A percentile compares a stretch with the other conserved stretches of the same genome.
Evolutionary conservation across 2,888 invertebrate species (phyloP).

Genomic region (Cepaea hortensis): DNA sequence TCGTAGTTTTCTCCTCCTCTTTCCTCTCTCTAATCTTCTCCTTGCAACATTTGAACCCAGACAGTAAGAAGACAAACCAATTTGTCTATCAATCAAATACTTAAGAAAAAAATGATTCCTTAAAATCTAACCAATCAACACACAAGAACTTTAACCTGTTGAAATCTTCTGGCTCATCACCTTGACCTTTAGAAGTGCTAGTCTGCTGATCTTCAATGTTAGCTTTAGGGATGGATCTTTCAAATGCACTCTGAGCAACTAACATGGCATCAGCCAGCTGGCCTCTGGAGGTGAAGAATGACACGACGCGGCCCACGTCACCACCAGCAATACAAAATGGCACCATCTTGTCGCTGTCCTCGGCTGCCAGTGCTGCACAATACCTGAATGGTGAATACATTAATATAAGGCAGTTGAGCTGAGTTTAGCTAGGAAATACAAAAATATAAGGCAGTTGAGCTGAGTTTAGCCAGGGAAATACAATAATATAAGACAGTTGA

Average conservation of each 20-base stretch:
- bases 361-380: constrained; percentile 65
- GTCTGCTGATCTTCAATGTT: background rate
- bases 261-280: constrained; percentile 71
- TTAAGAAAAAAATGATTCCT: too few relatives aligned
- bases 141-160: background rate
- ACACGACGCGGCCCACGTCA: constrained; percentile 63
- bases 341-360: constrained; percentile 71
- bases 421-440: too few relatives aligned
- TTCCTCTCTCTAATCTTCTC: too few relatives aligned
- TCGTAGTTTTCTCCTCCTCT: too few relatives aligned
- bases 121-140: too few relatives aligned
- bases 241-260: constrained; percentile 67
- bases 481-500: too few relatives aligned
- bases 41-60: too few relatives aligned
- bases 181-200: background rate
- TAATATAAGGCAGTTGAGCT: too few relatives aligned
- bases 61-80: too few relatives aligned
- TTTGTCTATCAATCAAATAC: too few relatives aligned
- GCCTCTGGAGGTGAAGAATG: constrained; percentile 64
- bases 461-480: too few relatives aligned
- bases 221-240: constrained; percentile 56
- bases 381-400: constrained; percentile 60
- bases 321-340: constrained; percentile 74
- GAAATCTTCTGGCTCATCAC: background rate
- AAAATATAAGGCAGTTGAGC: too few relatives aligned